These are phyloP conservation scores for Pseudochromis fuscus DNA, from an alignment of 2,797 vertebrate genomes.

Conservation along the genomic window DNA sequence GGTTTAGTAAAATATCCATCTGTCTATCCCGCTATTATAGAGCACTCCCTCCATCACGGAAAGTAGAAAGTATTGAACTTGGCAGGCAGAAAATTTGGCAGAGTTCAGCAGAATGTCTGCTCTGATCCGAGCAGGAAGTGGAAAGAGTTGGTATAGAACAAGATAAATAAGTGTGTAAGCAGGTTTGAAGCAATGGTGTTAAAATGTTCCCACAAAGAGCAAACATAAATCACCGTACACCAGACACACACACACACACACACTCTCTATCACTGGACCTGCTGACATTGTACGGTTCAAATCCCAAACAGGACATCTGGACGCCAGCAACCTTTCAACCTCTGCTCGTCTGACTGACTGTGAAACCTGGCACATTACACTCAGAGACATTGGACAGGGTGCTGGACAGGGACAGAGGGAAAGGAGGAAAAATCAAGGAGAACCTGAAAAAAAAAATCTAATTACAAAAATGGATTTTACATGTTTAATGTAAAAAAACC, in stretches of 20 bases:
- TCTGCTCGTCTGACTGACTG: background rate
- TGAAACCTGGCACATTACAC: background rate
- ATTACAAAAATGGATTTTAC: too few relatives aligned
- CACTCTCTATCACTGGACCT: conserved; percentile 27
- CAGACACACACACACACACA: too few relatives aligned
- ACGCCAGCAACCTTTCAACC: conserved; percentile 4
- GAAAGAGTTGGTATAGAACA: conserved; percentile 12
- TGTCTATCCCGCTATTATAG: conserved; percentile 1
- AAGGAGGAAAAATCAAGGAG: background rate
- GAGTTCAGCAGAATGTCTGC: conserved; percentile 35
- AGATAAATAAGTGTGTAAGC: conserved; percentile 17
- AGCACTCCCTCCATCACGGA: conserved; percentile 14
- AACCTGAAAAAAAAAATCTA: too few relatives aligned
- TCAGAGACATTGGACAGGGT: background rate
- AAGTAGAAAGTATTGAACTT: conserved; percentile 26
- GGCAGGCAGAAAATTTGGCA: conserved; percentile 3
- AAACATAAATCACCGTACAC: too few relatives aligned
- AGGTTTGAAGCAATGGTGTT: conserved; percentile 43
- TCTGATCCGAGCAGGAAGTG: conserved; percentile 21
- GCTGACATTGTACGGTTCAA: conserved; percentile 20
- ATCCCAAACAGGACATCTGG: conserved; percentile 24
- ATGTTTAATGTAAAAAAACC: too few relatives aligned
- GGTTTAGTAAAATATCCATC: background rate
- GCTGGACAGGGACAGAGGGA: conserved; percentile 1
- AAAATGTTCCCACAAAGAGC: conserved; percentile 21